Percentiles rank a stretch among this genome's conserved stretches.
These are phyloP conservation scores for Meta bourneti DNA, from an alignment of 2,888 invertebrate species.

Conservation along the genomic window DNA sequence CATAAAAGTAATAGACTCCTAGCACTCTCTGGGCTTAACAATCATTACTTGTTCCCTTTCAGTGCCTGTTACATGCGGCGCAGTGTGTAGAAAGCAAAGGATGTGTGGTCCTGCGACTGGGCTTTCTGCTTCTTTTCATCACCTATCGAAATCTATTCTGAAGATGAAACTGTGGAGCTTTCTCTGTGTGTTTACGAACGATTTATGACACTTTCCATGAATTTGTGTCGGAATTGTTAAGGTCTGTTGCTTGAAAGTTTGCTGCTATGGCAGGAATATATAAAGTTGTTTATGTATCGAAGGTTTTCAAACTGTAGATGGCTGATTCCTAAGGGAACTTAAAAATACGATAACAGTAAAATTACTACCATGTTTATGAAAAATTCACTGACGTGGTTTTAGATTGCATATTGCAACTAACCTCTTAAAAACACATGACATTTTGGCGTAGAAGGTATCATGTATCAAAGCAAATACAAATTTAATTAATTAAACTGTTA, in stretches of 20 bases:
- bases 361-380: no score
- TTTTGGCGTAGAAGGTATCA: no score
- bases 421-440: no score
- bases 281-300: no score
- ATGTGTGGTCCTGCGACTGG: conserved; percentile 46
- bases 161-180: neutral
- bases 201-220: conserved; percentile 31
- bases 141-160: conserved; percentile 11
- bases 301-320: no score
- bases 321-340: no score
- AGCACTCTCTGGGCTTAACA: conserved; percentile 59
- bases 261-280: no score
- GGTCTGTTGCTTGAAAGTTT: neutral
- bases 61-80: conserved; percentile 2
- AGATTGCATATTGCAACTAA: no score
- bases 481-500: no score
- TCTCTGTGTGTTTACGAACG: neutral
- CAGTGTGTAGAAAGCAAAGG: conserved; percentile 1
- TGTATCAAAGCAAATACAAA: no score
- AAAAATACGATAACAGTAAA: no score
- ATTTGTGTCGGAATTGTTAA: neutral
- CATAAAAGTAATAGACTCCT: conserved; percentile 65
- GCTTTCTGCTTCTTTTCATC: conserved; percentile 38
- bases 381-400: no score
- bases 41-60: conserved; percentile 66